Evolutionary conservation across 2,888 invertebrate genomes (phyloP).

Genomic region (Boloria selene): DNA sequence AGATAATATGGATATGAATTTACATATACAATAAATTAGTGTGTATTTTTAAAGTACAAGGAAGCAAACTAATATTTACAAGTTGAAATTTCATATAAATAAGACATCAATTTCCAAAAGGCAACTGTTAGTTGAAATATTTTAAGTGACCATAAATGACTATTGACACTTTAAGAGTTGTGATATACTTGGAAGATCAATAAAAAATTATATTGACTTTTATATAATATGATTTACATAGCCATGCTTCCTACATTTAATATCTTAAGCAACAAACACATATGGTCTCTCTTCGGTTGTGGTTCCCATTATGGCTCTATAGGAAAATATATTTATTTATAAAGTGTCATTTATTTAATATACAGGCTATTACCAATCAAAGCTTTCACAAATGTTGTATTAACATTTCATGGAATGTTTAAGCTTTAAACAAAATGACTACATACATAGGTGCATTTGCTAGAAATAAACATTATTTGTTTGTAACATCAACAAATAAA

Average conservation of each 20-base stretch:
- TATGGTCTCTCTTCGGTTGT: conserved; percentile 1
- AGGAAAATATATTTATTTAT: conserved; percentile 30
- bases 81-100: conserved; percentile 50
- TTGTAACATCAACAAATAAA: conserved; percentile 26
- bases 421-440: conserved; percentile 69
- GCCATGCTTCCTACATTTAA: conserved; percentile 14
- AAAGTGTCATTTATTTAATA: conserved; percentile 41
- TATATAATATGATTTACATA: conserved; percentile 1
- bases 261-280: conserved; percentile 18
- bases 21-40: conserved; percentile 73
- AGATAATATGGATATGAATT: conserved; percentile 65
- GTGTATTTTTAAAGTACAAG: conserved; percentile 49
- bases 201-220: conserved; percentile 22
- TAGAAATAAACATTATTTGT: conserved; percentile 15
- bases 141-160: conserved; percentile 17
- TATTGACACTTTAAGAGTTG: conserved; percentile 23
- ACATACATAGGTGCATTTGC: conserved; percentile 58
- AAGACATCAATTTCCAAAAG: conserved; percentile 32
- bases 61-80: conserved; percentile 79
- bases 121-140: conserved; percentile 15
- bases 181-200: conserved; percentile 4
- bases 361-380: conserved; percentile 63
- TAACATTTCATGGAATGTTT: conserved; percentile 78
- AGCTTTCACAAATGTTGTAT: conserved; percentile 65
- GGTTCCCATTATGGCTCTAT: conserved; percentile 15